Evolutionary conservation across 1,140 invertebrate genomes (phyloP), one percentile per base, ranked within the genome.

Genomic region (Drosophila azteca): DNA sequence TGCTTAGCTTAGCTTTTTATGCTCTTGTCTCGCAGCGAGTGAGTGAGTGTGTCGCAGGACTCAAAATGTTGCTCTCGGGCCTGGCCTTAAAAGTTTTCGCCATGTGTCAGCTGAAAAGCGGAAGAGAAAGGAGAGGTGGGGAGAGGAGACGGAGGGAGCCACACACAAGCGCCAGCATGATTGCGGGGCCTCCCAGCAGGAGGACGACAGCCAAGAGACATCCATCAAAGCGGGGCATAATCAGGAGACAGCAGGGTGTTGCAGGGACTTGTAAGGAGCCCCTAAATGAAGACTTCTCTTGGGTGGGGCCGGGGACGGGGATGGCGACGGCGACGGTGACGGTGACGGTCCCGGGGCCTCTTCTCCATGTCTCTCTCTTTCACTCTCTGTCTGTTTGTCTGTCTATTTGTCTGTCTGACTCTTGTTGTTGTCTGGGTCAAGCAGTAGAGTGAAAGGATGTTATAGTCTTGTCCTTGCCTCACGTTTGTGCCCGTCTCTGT

Each of bases 71-170:
- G 22, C 64, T 64, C 15, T 54, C 39, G 52, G 41, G 15, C 15
- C 11, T 65, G 45, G 44, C 22, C 54, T 62, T 65, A 39, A 60
- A 67, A 53, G 9, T 54, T 65, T 81, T 68, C 57, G 62, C 15
- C 77, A 63, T 85, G 60, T 81, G 81, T 85, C 82, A 87, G 82
- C 82, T 51, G 44, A 81, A 87, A 85, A 63, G 54, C 35, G 35
- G 35, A 39, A 39, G 61, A 58, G 54, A 46, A 55, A 68, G 66
- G 39, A 31, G 55, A 59, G 66, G 39, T 26, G 55, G 55, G 61
- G 29, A 7, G 7, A 1, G 7, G 29, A 8, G 29, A 6, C 7
- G 29, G 31, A 31, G 31, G 31, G 35, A 39, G 35, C 3, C 35
- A 35, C 31, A 39, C 11, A 39, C 11, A 39, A 39, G 35, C 35